phyloP scores from a whole-genome alignment of 2,113 vertebrate genomes.

The Ascaphus truei region DNA sequence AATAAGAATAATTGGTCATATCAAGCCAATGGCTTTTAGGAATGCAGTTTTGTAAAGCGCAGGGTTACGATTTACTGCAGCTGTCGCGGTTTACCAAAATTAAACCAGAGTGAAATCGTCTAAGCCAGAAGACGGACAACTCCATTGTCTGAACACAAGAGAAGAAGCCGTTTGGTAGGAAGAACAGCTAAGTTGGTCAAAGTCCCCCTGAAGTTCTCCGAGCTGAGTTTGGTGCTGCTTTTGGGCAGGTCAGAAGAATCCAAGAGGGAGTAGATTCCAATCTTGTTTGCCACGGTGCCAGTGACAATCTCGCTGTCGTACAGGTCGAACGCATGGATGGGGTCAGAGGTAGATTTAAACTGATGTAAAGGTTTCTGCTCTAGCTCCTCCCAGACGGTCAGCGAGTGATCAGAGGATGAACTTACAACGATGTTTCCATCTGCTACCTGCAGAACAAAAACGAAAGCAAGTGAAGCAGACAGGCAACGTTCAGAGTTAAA shows the following conservation, averaged over 20 bases:
- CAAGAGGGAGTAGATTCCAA: constrained; percentile 86
- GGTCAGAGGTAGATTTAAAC: constrained; percentile 85
- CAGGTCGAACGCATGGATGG: constrained; percentile 87
- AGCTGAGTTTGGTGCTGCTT: constrained; percentile 87
- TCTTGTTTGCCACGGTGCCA: constrained; percentile 89
- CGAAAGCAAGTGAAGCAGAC: background rate
- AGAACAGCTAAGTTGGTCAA: constrained; percentile 88
- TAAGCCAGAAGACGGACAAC: constrained; percentile 83
- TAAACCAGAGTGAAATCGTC: too few relatives aligned
- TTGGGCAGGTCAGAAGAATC: constrained; percentile 74
- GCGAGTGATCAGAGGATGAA: constrained; percentile 86
- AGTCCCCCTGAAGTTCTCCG: constrained; percentile 91
- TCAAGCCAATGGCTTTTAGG: background rate
- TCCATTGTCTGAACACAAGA: constrained; percentile 90
- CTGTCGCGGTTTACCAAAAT: background rate
- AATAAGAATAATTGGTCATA: background rate
- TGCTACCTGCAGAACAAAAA: constrained; percentile 68
- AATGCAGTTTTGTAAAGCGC: background rate
- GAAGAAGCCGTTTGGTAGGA: constrained; percentile 87
- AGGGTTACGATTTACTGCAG: background rate
- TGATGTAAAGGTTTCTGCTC: constrained; percentile 86
- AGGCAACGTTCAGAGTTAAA: too few relatives aligned
- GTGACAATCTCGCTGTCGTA: constrained; percentile 83
- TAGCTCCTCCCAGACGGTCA: constrained; percentile 89
- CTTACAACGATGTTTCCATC: constrained; percentile 85